These are phyloP conservation scores for Pao palembangensis DNA, from an alignment of 2,113 vertebrate genomes.

Conservation along the genomic window DNA sequence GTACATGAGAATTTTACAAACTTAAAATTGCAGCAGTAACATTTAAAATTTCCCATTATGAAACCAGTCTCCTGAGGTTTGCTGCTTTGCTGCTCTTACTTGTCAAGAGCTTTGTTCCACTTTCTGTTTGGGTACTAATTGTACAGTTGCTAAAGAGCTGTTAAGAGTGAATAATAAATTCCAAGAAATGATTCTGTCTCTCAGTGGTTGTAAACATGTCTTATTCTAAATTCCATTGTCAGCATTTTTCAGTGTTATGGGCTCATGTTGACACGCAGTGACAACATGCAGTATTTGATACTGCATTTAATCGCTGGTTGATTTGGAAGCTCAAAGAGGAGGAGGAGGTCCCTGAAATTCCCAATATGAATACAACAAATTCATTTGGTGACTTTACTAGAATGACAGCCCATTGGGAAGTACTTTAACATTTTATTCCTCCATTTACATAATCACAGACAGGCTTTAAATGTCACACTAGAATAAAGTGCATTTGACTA, in stretches of 20 bases:
- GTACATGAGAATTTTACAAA: conserved; percentile 91
- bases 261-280: conserved; percentile 67
- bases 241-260: neutral
- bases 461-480: too few species aligned
- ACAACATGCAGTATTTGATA: conserved; percentile 42
- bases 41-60: conserved; percentile 83
- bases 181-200: conserved; percentile 52
- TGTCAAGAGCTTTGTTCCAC: conserved; percentile 74
- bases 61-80: conserved; percentile 83
- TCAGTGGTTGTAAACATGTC: neutral
- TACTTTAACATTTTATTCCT: too few species aligned
- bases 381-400: neutral
- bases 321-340: too few species aligned
- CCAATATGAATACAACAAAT: neutral
- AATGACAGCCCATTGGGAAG: too few species aligned
- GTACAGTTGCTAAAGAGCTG: conserved; percentile 75
- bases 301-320: conserved; percentile 12
- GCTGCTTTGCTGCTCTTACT: conserved; percentile 93
- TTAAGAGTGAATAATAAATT: conserved; percentile 75
- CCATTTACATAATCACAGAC: too few species aligned
- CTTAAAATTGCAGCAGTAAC: conserved; percentile 85
- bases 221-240: neutral
- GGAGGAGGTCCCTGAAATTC: too few species aligned
- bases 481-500: too few species aligned
- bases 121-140: conserved; percentile 85